Conservation (phyloP, 2,113 vertebrate species). For the Boulengeromyrus knoepffleri region DNA sequence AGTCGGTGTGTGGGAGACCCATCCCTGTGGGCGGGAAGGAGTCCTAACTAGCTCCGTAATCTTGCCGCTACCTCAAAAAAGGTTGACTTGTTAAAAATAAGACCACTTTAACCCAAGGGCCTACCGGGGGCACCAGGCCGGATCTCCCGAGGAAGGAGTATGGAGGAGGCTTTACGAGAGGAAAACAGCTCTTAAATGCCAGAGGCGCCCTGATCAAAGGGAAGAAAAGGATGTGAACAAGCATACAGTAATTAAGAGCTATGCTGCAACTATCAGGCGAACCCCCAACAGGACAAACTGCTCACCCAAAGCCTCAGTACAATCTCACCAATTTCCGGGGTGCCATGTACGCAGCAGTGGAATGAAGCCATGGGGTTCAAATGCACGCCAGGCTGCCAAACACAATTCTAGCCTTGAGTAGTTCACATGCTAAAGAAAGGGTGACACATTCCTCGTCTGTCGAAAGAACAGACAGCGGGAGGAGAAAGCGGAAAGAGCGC, state of each 20-base stretch:
- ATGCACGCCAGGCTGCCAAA: constrained; percentile 15
- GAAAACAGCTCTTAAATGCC: not conserved
- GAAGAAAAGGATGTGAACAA: not conserved
- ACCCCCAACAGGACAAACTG: not conserved
- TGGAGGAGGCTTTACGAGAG: not conserved
- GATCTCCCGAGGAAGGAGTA: not conserved
- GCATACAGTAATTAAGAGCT: constrained; percentile 3
- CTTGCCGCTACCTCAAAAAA: not conserved
- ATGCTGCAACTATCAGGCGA: constrained; percentile 1
- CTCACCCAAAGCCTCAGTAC: constrained; percentile 1
- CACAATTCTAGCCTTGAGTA: constrained; percentile 20
- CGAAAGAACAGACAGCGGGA: constrained; percentile 25
- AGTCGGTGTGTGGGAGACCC: not conserved
- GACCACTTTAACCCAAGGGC: constrained; percentile 66
- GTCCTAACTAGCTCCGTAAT: not conserved
- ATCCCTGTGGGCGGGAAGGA: not conserved
- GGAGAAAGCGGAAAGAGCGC: constrained; percentile 49
- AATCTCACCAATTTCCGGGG: not conserved
- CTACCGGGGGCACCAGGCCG: constrained; percentile 74
- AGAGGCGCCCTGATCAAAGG: not conserved
- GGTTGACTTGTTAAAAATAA: not conserved
- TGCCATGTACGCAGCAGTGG: not conserved
- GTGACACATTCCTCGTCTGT: constrained; percentile 33
- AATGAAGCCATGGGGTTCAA: not conserved
- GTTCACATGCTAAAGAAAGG: constrained; percentile 18